Conservation (phyloP, 2,888 invertebrate species). For the Mellilla xanthometata region DNA sequence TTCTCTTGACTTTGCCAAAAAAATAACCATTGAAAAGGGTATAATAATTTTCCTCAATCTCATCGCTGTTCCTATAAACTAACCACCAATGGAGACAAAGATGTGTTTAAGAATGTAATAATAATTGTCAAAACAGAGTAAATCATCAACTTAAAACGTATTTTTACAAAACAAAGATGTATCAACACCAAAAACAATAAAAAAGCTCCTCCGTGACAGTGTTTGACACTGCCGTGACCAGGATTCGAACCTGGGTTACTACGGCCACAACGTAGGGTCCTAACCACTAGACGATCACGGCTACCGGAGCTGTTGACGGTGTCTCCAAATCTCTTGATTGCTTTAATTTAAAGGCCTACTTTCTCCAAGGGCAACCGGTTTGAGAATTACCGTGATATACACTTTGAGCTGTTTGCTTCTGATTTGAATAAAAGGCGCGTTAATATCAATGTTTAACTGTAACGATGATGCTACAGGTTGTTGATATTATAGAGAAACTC, state of each 20-base stretch:
- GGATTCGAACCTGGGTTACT: slow-evolving; percentile 90
- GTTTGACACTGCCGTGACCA: slow-evolving; percentile 84
- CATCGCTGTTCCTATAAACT: too few species aligned
- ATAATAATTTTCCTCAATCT: too few species aligned
- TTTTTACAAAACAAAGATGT: too few species aligned
- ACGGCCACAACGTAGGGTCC: slow-evolving; percentile 90
- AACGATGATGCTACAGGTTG: too few species aligned
- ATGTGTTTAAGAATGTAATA: too few species aligned
- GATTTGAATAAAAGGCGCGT: slow-evolving; percentile 9
- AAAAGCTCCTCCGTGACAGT: slow-evolving; percentile 14
- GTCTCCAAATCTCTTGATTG: neutral
- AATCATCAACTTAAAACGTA: too few species aligned
- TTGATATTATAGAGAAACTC: too few species aligned
- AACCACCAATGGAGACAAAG: too few species aligned
- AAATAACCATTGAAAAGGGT: too few species aligned
- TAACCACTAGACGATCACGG: slow-evolving; percentile 88
- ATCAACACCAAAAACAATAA: neutral
- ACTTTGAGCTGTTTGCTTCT: neutral
- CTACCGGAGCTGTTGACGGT: slow-evolving; percentile 34
- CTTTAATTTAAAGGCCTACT: slow-evolving; percentile 12
- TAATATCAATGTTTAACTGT: too few species aligned
- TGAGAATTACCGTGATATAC: slow-evolving; percentile 6
- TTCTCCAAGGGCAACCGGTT: slow-evolving; percentile 18
- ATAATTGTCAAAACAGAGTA: too few species aligned
- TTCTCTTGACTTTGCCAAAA: too few species aligned